Evolutionary conservation across 2,888 invertebrate species (phyloP), one percentile per base, ranked within the genome.

Genomic region (Lepidochrysops patricia): DNA sequence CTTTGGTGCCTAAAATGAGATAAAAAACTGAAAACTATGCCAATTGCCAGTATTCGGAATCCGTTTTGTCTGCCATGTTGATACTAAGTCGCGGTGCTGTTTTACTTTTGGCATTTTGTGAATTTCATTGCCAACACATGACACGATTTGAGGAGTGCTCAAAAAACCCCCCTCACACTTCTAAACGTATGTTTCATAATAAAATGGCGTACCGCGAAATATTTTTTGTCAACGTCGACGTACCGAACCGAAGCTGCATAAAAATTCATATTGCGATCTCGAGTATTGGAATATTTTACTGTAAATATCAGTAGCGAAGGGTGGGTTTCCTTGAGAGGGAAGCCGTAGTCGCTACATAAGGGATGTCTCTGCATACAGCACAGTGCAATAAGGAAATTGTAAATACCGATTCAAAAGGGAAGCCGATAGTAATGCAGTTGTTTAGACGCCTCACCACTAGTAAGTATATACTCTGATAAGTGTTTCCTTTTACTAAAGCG

Each of bases 31-130:
- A 78, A 84, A 88, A 87, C 88, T 89, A 89, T 89, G 85, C 86
- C 87, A 89, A 89, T 88, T 88, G 89, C 84, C 87, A 84, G 83
- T 77, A 78, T 82, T 75, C 64, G 85, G 88, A 88, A 89, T 89
- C 77, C 86, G 80, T 87, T 88, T 87, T 87, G 86, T 81, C 77
- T 82, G 82, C 79, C 72, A 75, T 77, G 75, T 75, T 72, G 76
- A 76, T 77, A 75, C 74, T 69, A 9, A 43, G 19, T 43, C 43
- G 64, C 60, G 64, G 64, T 62, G 61, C 64, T 67, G 69, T 68
- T 71, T 70, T 68, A 62, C 57, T 61, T 61, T 27, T 23, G 54
- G 52, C 34, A 59, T 52, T 59, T 59, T 52, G 52, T 59, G 52
- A 37, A 52, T 59, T 59, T 59, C 52, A 59, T 54, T 52, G 35